Evolutionary conservation across 2,888 invertebrate species (phyloP), one percentile per base, ranked within the genome.

Genomic region (Cerastoderma edule): DNA sequence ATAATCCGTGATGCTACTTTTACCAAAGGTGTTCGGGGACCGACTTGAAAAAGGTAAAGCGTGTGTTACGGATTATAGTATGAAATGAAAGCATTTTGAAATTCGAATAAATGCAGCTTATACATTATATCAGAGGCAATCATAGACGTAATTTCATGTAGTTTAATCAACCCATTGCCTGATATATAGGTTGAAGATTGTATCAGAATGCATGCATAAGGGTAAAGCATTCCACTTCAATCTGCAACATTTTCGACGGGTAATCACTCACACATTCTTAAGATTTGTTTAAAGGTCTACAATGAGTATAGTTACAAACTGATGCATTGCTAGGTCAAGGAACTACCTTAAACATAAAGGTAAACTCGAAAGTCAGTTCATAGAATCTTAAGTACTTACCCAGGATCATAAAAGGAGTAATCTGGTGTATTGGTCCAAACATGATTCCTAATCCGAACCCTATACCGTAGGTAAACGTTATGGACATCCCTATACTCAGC

Each of bases 401-500:
- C 94, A 97, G 95, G 22, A 97, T 91, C 73, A 97, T 94, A 92
- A 97, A 96, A 6, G 96, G 96, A 76, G 97, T 93, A 19, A 96
- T 96, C 13, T 96, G 95, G 91, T 97, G 96, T 0, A 97, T 95
- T 0, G 96, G 96, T 0, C 96, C 96, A 91, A 96, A 96, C 35
- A 95, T 94, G 44, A 96, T 94, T 8, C 95, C 95, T 72, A 96
- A 89, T 10, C 95, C 90, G 0, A 96, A 95, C 88, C 96, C 96
- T 89, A 96, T 91, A 66, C 96, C 95, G 70, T 95, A 94, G 0
- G 96, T 95, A 39, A 95, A 94, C 2, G 95, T 90, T 87, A 96
- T 96, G 0, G 96, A 95, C 94, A 96, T 94, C 8, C 95, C 96
- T 44, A 96, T 95, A 87, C 95, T 95, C 22, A 96, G 88, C 65